Conservation (phyloP, 2,888 invertebrate genomes). For the Pristionchus entomophagus region DNA sequence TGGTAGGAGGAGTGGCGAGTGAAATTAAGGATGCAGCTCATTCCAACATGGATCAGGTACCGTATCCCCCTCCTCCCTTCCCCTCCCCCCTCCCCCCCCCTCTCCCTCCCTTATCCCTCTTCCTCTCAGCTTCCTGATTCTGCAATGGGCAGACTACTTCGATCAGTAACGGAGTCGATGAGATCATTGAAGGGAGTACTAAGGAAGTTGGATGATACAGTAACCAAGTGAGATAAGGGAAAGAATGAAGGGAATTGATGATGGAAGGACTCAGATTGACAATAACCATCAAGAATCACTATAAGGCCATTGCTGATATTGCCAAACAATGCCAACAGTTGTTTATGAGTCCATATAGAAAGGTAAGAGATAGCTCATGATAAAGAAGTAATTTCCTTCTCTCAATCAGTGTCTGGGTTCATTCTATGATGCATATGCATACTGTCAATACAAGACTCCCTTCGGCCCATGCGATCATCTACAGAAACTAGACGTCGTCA, state of each 20-base stretch:
- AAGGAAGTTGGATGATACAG: slow-evolving; percentile 25
- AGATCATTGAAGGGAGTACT: background rate
- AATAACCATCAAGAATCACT: slow-evolving; percentile 30
- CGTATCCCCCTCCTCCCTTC: background rate
- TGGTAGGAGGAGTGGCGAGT: slow-evolving; percentile 1
- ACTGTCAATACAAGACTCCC: slow-evolving; percentile 40
- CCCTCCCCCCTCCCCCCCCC: background rate
- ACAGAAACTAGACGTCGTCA: background rate
- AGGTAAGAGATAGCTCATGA: too few relatives aligned
- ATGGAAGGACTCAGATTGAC: background rate
- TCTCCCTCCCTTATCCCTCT: background rate
- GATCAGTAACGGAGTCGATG: background rate
- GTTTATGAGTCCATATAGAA: slow-evolving; percentile 1
- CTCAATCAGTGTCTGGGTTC: slow-evolving; percentile 29
- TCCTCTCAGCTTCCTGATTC: background rate
- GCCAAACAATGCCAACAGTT: background rate
- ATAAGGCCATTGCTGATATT: slow-evolving; percentile 27
- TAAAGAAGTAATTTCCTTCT: too few relatives aligned
- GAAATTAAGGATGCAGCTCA: slow-evolving; percentile 25
- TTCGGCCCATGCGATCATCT: slow-evolving; percentile 30
- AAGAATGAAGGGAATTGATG: background rate
- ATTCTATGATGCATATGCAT: slow-evolving; percentile 17
- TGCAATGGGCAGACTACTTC: background rate
- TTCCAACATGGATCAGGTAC: background rate
- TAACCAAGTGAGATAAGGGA: background rate